Base-by-base conservation (phyloP, 2,888 invertebrate species). In the Trissonchulus latispiculum region DNA sequence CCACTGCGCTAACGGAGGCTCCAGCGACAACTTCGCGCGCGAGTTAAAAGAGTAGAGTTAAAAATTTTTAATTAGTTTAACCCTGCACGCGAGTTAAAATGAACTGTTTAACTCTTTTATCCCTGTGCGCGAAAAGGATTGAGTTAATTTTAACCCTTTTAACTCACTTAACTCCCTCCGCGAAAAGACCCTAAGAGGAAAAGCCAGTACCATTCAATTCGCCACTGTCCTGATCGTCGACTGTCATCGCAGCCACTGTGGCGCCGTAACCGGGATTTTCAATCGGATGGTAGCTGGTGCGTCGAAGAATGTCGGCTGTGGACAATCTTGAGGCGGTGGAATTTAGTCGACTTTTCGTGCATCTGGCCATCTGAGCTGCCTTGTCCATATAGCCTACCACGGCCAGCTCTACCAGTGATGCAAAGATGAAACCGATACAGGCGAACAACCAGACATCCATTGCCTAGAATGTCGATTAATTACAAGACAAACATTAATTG, bases 351-450 rank as follows among this genome's bases (percentile, higher is more conserved):
- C 48, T 15, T 23, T 48, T 48, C 8, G 48, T 48, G 48, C 8
- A 35, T 23, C 36, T 23, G 69, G 36, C 69, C 3, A 32, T 2
- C 36, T 68, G 69, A n/a, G 33, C 69, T 8, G 33, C 69, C 36
- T 68, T 68, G 69, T 68, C 69, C 69, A 68, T 68, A n/a, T 33
- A 68, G 33, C 69, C 69, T 18, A 68, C 69, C 31, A 68, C 69
- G 3, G 69, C 69, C 18, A 68, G 69, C 36, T 68, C 69, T 15
- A 68, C 69, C 33, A 68, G 33, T n/a, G 69, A 68, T n/a, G 36
- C 33, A 33, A 68, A 68, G 28, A 68, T 68, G 36, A 68, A 68
- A 15, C 69, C 69, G 36, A 68, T 68, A n/a, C 33, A 36, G n/a
- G 69, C 69, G n/a, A 68, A 68, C 28, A 68, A 36, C 69, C 69